A percentile compares a stretch with the other conserved stretches of the same genome.
These are phyloP conservation scores for Sparidentex hasta DNA, from an alignment of 2,797 vertebrate species.

Conservation along the genomic window DNA sequence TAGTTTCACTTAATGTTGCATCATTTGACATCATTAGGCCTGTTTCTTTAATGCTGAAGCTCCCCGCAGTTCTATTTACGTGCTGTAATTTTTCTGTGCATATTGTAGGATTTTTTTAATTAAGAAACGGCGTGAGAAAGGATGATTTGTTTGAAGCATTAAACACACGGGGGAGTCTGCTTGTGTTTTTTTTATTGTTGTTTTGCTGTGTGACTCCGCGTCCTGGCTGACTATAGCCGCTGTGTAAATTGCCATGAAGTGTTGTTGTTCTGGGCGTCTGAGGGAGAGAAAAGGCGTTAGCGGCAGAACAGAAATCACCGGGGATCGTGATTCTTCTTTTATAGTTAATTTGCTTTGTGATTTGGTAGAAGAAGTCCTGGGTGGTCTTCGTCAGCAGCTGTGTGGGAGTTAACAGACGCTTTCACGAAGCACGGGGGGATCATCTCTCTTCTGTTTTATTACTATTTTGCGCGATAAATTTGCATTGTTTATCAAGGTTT, in stretches of 20 bases:
- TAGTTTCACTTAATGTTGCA: background rate
- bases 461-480: slow-evolving; percentile 48
- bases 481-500: slow-evolving; percentile 55
- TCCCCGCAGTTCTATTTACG: background rate
- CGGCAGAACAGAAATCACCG: slow-evolving; percentile 41
- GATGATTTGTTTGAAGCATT: slow-evolving; percentile 49
- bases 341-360: slow-evolving; percentile 72
- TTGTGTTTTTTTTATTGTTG: slow-evolving; percentile 51
- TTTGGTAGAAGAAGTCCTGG: slow-evolving; percentile 53
- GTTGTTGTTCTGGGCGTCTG: slow-evolving; percentile 47
- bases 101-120: slow-evolving; percentile 41
- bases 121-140: slow-evolving; percentile 47
- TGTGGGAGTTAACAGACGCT: slow-evolving; percentile 65
- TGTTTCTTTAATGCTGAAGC: background rate
- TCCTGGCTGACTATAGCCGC: slow-evolving; percentile 27
- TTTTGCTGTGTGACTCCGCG: slow-evolving; percentile 24
- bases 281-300: slow-evolving; percentile 42
- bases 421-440: slow-evolving; percentile 44
- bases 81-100: slow-evolving; percentile 1
- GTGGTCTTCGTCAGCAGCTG: slow-evolving; percentile 70
- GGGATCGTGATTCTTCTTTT: slow-evolving; percentile 54
- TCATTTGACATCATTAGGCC: background rate
- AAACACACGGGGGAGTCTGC: slow-evolving; percentile 19
- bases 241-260: slow-evolving; percentile 27
- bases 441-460: slow-evolving; percentile 59